These are phyloP conservation scores for Hyles vespertilio DNA, from an alignment of 1,140 invertebrate genomes.

Conservation along the genomic window DNA sequence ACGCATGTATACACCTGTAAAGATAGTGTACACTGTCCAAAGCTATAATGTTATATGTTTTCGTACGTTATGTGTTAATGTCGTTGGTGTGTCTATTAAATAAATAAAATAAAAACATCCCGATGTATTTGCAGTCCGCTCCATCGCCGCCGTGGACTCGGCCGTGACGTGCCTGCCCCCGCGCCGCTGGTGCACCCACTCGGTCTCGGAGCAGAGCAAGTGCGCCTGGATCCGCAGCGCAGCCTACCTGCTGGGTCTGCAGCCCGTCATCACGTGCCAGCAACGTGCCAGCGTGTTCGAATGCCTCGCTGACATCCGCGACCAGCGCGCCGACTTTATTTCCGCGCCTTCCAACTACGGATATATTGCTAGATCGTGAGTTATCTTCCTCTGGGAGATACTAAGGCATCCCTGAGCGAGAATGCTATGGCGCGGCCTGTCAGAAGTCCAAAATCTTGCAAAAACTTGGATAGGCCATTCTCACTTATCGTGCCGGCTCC, in stretches of 20 bases:
- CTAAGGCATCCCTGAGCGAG: too few species aligned
- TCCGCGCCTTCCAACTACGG: slow-evolving; percentile 82
- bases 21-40: too few species aligned
- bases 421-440: too few species aligned
- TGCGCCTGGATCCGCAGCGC: slow-evolving; percentile 78
- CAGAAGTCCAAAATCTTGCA: too few species aligned
- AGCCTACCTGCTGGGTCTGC: slow-evolving; percentile 75
- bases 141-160: slow-evolving; percentile 33
- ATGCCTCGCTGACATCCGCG: slow-evolving; percentile 79
- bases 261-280: slow-evolving; percentile 77
- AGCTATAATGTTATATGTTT: too few species aligned
- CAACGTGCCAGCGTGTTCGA: slow-evolving; percentile 62
- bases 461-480: too few species aligned
- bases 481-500: too few species aligned
- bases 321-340: slow-evolving; percentile 80
- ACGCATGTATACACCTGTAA: too few species aligned
- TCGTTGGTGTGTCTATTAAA: too few species aligned
- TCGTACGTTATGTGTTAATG: too few species aligned
- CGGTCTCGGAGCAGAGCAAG: slow-evolving; percentile 74
- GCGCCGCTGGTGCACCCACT: slow-evolving; percentile 78
- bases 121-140: slow-evolving; percentile 44
- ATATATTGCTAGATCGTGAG: slow-evolving; percentile 81
- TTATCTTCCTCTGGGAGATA: slow-evolving; percentile 7
- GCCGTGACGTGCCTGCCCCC: slow-evolving; percentile 62
- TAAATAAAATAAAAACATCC: too few species aligned